A percentile compares a stretch with the other conserved stretches of the same genome.
Evolutionary conservation across 2,888 invertebrate genomes (phyloP).

Genomic region (Cloeon dipterum): DNA sequence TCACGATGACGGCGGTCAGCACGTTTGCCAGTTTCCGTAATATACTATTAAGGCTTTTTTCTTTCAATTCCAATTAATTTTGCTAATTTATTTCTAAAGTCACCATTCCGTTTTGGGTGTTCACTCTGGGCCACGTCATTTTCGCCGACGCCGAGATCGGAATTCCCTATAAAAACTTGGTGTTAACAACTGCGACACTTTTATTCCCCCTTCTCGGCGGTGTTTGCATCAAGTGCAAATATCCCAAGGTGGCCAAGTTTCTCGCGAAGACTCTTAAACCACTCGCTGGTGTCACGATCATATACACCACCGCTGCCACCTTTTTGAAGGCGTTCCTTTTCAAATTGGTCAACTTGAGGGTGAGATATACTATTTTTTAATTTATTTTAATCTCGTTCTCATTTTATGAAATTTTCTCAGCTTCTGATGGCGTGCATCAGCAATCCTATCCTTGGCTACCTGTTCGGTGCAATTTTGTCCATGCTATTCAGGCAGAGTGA

Average conservation of each 20-base stretch:
- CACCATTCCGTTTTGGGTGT: slow-evolving; percentile 79
- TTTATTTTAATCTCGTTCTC: too few relatives aligned
- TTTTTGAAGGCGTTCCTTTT: slow-evolving; percentile 79
- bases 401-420: slow-evolving; percentile 51
- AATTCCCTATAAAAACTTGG: slow-evolving; percentile 60
- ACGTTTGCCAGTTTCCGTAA: slow-evolving; percentile 67
- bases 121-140: slow-evolving; percentile 56
- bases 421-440: too few relatives aligned
- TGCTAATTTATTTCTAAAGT: slow-evolving; percentile 22
- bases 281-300: slow-evolving; percentile 66
- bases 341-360: slow-evolving; percentile 67
- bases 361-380: slow-evolving; percentile 71
- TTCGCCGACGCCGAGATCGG: slow-evolving; percentile 44
- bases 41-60: slow-evolving; percentile 2
- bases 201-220: slow-evolving; percentile 55
- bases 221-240: slow-evolving; percentile 35
- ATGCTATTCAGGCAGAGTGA: slow-evolving; percentile 32
- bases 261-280: slow-evolving; percentile 66
- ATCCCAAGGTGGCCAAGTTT: slow-evolving; percentile 39
- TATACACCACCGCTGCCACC: slow-evolving; percentile 69
- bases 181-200: slow-evolving; percentile 46
- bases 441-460: slow-evolving; percentile 63
- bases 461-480: slow-evolving; percentile 39
- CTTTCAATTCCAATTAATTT: slow-evolving; percentile 2
- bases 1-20: slow-evolving; percentile 85